These are phyloP conservation scores for Ptiloglossa arizonensis DNA, from an alignment of 1,140 invertebrate genomes.

Conservation along the genomic window DNA sequence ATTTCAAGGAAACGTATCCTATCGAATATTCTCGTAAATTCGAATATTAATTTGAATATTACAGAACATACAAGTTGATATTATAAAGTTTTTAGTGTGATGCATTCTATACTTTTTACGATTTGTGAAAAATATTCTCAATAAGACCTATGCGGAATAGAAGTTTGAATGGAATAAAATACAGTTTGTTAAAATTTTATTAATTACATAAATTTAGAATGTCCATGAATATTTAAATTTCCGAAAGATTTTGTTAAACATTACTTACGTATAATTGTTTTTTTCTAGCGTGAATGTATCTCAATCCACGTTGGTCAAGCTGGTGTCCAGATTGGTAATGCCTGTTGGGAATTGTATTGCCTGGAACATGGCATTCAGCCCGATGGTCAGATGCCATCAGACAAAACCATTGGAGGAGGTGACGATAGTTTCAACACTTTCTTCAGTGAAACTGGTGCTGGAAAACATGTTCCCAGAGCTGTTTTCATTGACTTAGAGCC, in stretches of 20 bases:
- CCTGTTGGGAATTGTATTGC: conserved; percentile 83
- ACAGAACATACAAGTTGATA: not conserved
- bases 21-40: not conserved
- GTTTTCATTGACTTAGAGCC: conserved; percentile 60
- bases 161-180: too few species aligned
- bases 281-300: conserved; percentile 86
- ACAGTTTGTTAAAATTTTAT: not conserved
- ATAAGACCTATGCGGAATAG: too few species aligned
- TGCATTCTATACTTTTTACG: not conserved
- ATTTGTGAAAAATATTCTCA: not conserved
- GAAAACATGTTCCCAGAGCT: conserved; percentile 59
- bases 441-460: conserved; percentile 59
- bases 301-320: conserved; percentile 93
- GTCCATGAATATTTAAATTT: not conserved
- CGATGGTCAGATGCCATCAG: conserved; percentile 83
- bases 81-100: not conserved
- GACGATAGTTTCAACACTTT: conserved; percentile 84
- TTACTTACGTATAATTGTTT: not conserved
- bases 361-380: conserved; percentile 72
- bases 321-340: conserved; percentile 93
- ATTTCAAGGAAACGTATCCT: not conserved
- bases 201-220: not conserved
- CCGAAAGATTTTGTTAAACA: not conserved
- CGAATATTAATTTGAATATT: not conserved
- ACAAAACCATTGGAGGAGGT: conserved; percentile 72